These are phyloP conservation scores for Eupeodes latifasciatus DNA, from an alignment of 2,888 invertebrate genomes.

Conservation along the genomic window DNA sequence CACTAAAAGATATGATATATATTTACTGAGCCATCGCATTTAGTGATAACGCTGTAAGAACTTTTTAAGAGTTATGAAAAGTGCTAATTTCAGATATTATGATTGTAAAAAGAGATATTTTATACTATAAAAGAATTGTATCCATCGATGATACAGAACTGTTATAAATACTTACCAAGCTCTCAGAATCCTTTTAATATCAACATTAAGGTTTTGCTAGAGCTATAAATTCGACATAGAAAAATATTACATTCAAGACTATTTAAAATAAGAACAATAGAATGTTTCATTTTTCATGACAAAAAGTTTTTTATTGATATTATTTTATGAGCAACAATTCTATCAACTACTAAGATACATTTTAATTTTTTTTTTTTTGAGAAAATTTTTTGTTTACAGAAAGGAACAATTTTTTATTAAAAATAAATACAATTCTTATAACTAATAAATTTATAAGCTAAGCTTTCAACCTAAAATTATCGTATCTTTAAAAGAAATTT, in stretches of 20 bases:
- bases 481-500: conserved; percentile 11
- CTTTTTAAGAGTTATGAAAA: background rate
- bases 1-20: background rate
- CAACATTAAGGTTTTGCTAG: conserved; percentile 18
- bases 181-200: conserved; percentile 11
- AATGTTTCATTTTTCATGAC: no score
- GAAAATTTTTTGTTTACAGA: conserved; percentile 8
- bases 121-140: background rate
- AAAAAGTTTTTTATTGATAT: conserved; percentile 4
- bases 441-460: conserved; percentile 7
- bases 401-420: background rate
- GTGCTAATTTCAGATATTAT: conserved; percentile 5
- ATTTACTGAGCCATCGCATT: conserved; percentile 4
- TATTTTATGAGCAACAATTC: conserved; percentile 11
- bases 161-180: conserved; percentile 21
- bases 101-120: background rate
- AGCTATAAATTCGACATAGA: conserved; percentile 17
- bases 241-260: conserved; percentile 15
- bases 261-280: conserved; percentile 13
- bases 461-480: conserved; percentile 14
- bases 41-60: background rate
- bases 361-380: background rate
- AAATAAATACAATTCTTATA: conserved; percentile 19
- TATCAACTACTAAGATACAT: conserved; percentile 13
- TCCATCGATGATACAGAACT: conserved; percentile 16